Evolutionary conservation across 2,797 vertebrate genomes (phyloP).

Genomic region (Pseudochromis fuscus): DNA sequence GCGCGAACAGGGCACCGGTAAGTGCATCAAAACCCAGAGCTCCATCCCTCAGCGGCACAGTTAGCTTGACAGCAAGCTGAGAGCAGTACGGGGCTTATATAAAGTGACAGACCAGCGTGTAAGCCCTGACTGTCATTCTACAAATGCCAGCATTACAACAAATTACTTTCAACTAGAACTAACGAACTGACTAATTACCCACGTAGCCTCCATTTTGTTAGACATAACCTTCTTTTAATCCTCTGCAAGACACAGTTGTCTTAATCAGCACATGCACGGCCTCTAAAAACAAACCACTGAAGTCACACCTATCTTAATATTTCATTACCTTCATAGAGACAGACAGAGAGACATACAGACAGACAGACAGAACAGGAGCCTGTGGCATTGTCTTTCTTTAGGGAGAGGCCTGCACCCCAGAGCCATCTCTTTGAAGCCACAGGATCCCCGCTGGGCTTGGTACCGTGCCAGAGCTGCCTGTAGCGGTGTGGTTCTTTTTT

Average conservation of each 20-base stretch:
- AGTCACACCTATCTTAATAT: too few species aligned
- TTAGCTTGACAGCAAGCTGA: slow-evolving; percentile 32
- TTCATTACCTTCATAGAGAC: too few species aligned
- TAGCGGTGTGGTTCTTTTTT: slow-evolving; percentile 44
- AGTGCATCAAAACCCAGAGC: slow-evolving; percentile 18
- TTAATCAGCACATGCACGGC: neutral
- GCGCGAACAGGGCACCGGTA: slow-evolving; percentile 25
- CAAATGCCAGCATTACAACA: slow-evolving; percentile 1
- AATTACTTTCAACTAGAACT: neutral
- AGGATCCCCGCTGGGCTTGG: slow-evolving; percentile 35
- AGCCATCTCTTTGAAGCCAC: slow-evolving; percentile 41
- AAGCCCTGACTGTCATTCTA: neutral
- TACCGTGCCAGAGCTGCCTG: slow-evolving; percentile 24
- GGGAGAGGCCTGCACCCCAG: slow-evolving; percentile 24
- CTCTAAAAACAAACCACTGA: too few species aligned
- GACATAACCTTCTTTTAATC: neutral
- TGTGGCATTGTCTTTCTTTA: slow-evolving; percentile 22
- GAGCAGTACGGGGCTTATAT: slow-evolving; percentile 5
- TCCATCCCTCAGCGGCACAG: slow-evolving; percentile 9
- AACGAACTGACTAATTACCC: neutral
- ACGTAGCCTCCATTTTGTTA: neutral
- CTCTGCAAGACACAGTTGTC: neutral
- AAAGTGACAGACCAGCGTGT: slow-evolving; percentile 17
- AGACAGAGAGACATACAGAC: too few species aligned
- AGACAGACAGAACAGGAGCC: neutral